phyloP scores from a whole-genome alignment of 1,140 invertebrate species.

The Spodoptera litura region DNA sequence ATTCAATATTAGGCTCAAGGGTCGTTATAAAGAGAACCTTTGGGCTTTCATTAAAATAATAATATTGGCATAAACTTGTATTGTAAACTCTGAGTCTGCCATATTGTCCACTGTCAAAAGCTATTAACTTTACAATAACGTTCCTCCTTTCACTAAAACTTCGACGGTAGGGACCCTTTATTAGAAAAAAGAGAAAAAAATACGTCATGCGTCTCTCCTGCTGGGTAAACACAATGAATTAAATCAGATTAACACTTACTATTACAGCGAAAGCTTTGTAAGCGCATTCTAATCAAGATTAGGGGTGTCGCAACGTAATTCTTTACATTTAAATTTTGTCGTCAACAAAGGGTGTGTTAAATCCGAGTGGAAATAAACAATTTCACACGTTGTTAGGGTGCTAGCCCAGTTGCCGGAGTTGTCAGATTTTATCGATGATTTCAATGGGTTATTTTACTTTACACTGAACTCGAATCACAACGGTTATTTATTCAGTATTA shows the following conservation, averaged over 20 bases:
- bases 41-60: conserved; percentile 18
- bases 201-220: conserved; percentile 65
- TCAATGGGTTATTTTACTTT: conserved; percentile 48
- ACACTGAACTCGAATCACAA: conserved; percentile 17
- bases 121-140: conserved; percentile 48
- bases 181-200: conserved; percentile 59
- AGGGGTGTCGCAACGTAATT: conserved; percentile 76
- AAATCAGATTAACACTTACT: conserved; percentile 84
- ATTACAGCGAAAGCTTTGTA: conserved; percentile 71
- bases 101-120: conserved; percentile 45
- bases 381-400: conserved; percentile 65
- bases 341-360: conserved; percentile 71
- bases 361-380: conserved; percentile 65
- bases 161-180: conserved; percentile 51
- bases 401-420: conserved; percentile 8
- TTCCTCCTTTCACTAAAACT: conserved; percentile 38
- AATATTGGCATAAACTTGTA: conserved; percentile 19
- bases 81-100: conserved; percentile 12
- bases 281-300: conserved; percentile 79
- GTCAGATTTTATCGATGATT: conserved; percentile 56
- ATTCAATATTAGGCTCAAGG: conserved; percentile 24
- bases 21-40: conserved; percentile 1
- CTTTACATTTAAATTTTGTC: conserved; percentile 73
- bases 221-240: conserved; percentile 76
- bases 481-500: conserved; percentile 28